Evolutionary conservation across 2,888 invertebrate species (phyloP).

Genomic region (Nezara viridula): DNA sequence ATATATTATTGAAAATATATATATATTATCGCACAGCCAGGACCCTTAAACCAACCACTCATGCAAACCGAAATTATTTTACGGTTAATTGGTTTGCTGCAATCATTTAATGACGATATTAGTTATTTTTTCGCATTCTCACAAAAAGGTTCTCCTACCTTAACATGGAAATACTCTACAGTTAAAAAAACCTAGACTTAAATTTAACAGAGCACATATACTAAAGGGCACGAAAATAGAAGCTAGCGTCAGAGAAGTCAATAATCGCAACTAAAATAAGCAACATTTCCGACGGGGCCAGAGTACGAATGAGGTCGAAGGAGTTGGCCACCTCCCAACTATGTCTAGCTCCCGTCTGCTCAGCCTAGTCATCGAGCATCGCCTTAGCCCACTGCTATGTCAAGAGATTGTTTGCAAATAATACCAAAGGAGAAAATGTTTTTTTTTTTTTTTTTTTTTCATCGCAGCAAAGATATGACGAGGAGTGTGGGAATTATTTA

Average conservation of each 20-base stretch:
- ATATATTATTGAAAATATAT: too few relatives aligned
- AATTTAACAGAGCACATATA: neutral
- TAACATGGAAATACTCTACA: neutral
- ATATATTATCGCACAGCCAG: too few relatives aligned
- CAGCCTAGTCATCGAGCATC: neutral
- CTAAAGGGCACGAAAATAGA: neutral
- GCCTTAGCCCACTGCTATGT: neutral
- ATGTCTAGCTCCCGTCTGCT: constrained; percentile 14
- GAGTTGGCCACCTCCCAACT: neutral
- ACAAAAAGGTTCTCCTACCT: neutral
- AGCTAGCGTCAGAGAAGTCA: neutral
- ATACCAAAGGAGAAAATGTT: neutral
- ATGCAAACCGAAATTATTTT: too few relatives aligned
- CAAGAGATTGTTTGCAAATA: neutral
- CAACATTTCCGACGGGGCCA: neutral
- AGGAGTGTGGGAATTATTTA: neutral
- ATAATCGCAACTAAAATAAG: constrained; percentile 16
- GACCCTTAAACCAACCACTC: too few relatives aligned
- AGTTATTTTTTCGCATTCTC: too few relatives aligned
- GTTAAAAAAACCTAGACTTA: neutral
- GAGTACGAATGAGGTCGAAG: neutral
- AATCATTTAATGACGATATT: too few relatives aligned
- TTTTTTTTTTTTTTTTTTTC: neutral
- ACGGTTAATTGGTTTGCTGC: too few relatives aligned
- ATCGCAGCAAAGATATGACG: neutral